These are phyloP conservation scores for Cataglyphis hispanica DNA, from an alignment of 1,140 invertebrate genomes.

Conservation along the genomic window DNA sequence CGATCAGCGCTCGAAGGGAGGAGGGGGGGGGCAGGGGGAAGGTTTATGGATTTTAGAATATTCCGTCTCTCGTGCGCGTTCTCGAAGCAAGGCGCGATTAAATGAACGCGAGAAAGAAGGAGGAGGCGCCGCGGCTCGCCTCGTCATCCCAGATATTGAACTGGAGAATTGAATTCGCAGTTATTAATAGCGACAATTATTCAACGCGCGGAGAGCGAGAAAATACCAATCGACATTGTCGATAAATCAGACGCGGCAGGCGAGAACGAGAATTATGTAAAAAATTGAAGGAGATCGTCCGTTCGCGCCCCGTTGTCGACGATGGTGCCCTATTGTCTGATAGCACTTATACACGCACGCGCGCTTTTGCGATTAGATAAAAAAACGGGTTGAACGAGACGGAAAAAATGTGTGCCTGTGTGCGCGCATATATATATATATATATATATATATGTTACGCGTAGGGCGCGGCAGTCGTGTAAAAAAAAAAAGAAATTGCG, in stretches of 20 bases:
- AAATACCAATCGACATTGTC: conserved; percentile 39
- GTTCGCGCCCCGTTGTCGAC: background rate
- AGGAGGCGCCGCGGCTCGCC: conserved; percentile 57
- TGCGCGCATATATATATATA: background rate
- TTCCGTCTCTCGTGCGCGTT: conserved; percentile 22
- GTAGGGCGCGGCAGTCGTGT: conserved; percentile 29
- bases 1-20: conserved; percentile 23
- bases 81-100: conserved; percentile 52
- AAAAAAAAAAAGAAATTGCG: too few species aligned
- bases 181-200: conserved; percentile 76
- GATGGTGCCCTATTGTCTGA: conserved; percentile 18
- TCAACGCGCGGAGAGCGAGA: conserved; percentile 59
- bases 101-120: conserved; percentile 45
- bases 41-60: conserved; percentile 61
- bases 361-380: conserved; percentile 63
- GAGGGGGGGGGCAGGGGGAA: background rate
- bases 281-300: conserved; percentile 56
- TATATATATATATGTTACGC: background rate
- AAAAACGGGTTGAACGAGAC: background rate
- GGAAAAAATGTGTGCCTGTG: background rate
- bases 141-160: conserved; percentile 70
- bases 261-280: conserved; percentile 20
- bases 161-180: conserved; percentile 69
- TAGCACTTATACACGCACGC: conserved; percentile 4
- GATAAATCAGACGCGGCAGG: conserved; percentile 57